These are phyloP conservation scores for Hirudinaria manillensis DNA, from an alignment of 2,888 invertebrate genomes.

Conservation along the genomic window DNA sequence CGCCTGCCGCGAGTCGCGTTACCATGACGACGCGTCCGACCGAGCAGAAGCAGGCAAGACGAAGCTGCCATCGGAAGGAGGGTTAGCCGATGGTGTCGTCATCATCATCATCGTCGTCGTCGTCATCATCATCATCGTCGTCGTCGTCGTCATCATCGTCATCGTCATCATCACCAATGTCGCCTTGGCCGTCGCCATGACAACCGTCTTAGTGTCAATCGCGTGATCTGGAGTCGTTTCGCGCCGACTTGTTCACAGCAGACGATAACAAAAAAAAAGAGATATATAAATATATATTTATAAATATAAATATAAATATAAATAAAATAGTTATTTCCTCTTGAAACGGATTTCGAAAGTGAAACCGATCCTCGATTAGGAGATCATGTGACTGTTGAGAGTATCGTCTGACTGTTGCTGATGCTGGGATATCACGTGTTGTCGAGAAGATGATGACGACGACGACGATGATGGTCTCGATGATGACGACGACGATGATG, in stretches of 20 bases:
- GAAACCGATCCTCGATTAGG: too few relatives aligned
- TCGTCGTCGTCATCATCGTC: slow-evolving; percentile 28
- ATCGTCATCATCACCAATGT: slow-evolving; percentile 24
- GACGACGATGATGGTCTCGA: slow-evolving; percentile 29
- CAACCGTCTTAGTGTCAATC: slow-evolving; percentile 15
- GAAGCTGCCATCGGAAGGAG: background rate
- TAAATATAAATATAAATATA: too few relatives aligned
- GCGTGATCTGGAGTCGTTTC: background rate
- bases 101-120: background rate
- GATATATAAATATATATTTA: too few relatives aligned
- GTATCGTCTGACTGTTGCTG: too few relatives aligned
- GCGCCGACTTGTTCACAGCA: slow-evolving; percentile 42
- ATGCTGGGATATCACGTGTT: too few relatives aligned
- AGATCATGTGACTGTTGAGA: too few relatives aligned
- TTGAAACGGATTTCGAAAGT: too few relatives aligned
- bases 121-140: slow-evolving; percentile 20
- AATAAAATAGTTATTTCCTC: too few relatives aligned
- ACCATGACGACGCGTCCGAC: background rate
- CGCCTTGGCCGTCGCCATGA: slow-evolving; percentile 17
- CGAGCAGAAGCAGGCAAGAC: background rate
- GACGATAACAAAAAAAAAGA: too few relatives aligned
- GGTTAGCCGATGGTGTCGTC: background rate
- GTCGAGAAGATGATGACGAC: slow-evolving; percentile 25
- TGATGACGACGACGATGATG: slow-evolving; percentile 29
- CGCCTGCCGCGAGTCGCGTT: background rate